Evolutionary conservation across 2,113 vertebrate genomes (phyloP), one percentile per base, ranked within the genome.

Genomic region (Poicephalus meyeri): DNA sequence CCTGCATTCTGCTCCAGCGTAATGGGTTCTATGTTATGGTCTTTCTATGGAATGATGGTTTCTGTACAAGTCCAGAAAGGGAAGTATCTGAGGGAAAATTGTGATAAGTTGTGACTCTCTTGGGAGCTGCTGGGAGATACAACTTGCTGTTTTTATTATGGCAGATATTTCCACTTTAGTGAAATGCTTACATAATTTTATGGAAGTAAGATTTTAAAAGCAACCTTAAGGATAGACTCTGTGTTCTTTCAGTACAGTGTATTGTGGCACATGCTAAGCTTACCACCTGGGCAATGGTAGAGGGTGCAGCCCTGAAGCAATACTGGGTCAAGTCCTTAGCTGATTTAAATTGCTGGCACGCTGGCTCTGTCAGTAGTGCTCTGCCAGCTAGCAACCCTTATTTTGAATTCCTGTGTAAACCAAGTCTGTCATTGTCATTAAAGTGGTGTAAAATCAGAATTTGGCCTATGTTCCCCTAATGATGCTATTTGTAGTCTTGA

Each of bases 101-200:
- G 29, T 33, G 9, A 2, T 60, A 80, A 77, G n/a, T 63, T 0
- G 0, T 17, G 35, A 33, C 3, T 84, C 46, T 80, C 39, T 25
- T 63, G 74, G 26, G 49, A 80, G n/a, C 39, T 89, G 37, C 16
- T 84, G 55, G 60, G 29, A 42, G 71, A 20, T 37, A 35, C 10
- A 21, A 52, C 61, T 63, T 44, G 46, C 55, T 8, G 16, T 56
- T 76, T 79, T 71, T 28, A 35, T 35, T 14, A 1, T 11, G 56
- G 33, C 76, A 86, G n/a, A 63, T 70, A 8, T 63, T 86, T 64
- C 77, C 55, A 29, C 44, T 19, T 3, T 6, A 49, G 64, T 3
- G 4, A 42, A 3, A 8, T 50, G 44, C 65, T 79, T 55, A 12
- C 72, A 15, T 50, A 12, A 44, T 26, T 37, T 33, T 42, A 64